Evolutionary conservation across 2,888 invertebrate species (phyloP).

Genomic region (Labia minor): DNA sequence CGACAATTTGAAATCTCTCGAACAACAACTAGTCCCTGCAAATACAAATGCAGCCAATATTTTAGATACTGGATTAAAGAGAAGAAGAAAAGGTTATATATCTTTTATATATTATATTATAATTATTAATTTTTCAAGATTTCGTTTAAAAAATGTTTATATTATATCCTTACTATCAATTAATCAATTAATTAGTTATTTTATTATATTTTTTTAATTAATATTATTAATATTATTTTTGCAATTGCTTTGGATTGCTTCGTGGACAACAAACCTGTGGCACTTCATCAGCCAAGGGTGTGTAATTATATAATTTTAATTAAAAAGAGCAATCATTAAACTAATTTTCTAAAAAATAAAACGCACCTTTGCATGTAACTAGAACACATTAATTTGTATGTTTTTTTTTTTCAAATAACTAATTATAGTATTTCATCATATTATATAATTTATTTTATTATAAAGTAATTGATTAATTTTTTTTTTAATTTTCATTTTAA

Average conservation of each 20-base stretch:
- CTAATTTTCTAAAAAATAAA: too few relatives aligned
- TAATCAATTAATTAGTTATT: too few relatives aligned
- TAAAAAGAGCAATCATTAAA: too few relatives aligned
- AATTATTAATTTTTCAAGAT: background rate
- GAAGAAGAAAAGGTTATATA: constrained; percentile 50
- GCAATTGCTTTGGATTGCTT: background rate
- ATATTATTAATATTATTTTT: too few relatives aligned
- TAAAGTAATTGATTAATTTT: background rate
- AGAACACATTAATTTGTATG: too few relatives aligned
- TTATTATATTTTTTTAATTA: too few relatives aligned
- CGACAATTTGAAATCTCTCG: constrained; percentile 53
- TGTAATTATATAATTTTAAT: background rate
- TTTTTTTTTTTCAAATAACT: too few relatives aligned
- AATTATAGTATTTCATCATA: background rate
- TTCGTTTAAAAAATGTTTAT: background rate
- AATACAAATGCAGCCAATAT: constrained; percentile 30
- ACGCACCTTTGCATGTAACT: background rate
- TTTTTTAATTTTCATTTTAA: background rate
- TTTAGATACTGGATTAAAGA: constrained; percentile 52
- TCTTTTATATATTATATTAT: constrained; percentile 15
- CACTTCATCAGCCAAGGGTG: background rate
- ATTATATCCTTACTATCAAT: too few relatives aligned
- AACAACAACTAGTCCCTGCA: constrained; percentile 33
- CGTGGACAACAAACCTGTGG: background rate
- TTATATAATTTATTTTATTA: background rate